Conservation (phyloP, 2,113 vertebrate species). For the Pomatorhinus ruficollis region DNA sequence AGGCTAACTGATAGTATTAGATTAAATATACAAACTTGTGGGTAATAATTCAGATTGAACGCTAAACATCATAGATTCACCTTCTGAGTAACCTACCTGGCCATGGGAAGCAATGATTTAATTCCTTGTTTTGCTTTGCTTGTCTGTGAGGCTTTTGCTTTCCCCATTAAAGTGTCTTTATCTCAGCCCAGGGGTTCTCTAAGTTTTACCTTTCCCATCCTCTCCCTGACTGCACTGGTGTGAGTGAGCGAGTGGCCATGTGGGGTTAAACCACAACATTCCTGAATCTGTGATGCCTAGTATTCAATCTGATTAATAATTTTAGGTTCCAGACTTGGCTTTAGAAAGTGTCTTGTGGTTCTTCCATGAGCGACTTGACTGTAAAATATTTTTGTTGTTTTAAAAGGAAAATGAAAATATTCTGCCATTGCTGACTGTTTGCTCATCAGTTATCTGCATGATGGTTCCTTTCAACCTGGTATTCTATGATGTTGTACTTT, state of each 20-base stretch:
- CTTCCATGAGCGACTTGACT: background rate
- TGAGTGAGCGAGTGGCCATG: rapidly evolving
- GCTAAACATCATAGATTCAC: background rate
- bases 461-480: background rate
- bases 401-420: background rate
- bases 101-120: background rate
- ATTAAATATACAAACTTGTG: background rate
- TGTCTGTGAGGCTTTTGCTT: background rate
- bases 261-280: rapidly evolving
- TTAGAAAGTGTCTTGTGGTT: background rate
- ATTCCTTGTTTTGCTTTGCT: background rate
- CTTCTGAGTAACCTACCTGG: background rate
- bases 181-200: background rate
- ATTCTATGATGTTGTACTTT: background rate
- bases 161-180: background rate
- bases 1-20: background rate
- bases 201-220: background rate
- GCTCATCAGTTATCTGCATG: background rate
- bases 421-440: background rate
- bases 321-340: background rate
- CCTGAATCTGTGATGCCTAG: background rate
- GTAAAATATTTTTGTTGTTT: background rate
- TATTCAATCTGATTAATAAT: background rate
- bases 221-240: background rate
- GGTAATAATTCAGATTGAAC: background rate